Percentiles rank a stretch among this genome's conserved stretches.
These are phyloP conservation scores for Brachionus koreanus DNA, from an alignment of 1,140 invertebrate genomes.

Conservation along the genomic window DNA sequence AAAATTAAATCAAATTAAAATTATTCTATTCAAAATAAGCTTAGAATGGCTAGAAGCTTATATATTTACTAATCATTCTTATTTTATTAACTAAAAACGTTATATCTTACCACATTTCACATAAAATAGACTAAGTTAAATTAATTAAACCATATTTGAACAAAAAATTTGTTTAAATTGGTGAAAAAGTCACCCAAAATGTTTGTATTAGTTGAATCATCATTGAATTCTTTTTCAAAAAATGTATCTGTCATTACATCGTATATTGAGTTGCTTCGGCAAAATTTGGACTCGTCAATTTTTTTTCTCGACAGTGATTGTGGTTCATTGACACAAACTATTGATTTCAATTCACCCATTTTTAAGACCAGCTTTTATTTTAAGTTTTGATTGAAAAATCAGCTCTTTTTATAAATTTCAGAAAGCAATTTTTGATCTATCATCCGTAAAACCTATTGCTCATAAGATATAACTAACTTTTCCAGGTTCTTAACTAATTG, in stretches of 20 bases:
- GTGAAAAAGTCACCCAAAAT: not conserved
- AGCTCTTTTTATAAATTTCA: not conserved
- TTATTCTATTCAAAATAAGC: too few species aligned
- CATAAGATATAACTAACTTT: not conserved
- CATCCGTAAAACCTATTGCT: not conserved
- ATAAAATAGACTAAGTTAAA: not conserved
- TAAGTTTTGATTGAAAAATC: not conserved
- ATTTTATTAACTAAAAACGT: not conserved
- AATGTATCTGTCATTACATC: not conserved
- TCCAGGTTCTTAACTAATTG: not conserved
- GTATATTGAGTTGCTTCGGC: not conserved
- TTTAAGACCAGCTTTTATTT: not conserved
- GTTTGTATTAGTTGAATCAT: not conserved
- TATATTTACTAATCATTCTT: not conserved
- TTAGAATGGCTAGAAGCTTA: too few species aligned
- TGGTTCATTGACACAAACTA: not conserved
- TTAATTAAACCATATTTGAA: not conserved
- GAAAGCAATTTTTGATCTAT: not conserved
- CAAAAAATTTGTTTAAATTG: not conserved
- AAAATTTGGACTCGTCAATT: not conserved
- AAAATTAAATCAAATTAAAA: too few species aligned
- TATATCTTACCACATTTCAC: not conserved
- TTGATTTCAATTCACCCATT: not conserved
- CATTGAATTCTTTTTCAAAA: not conserved
- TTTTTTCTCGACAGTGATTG: not conserved